Evolutionary conservation across 1,140 invertebrate genomes (phyloP), one percentile per base, ranked within the genome.

Genomic region (Caenorhabditis briggsae): DNA sequence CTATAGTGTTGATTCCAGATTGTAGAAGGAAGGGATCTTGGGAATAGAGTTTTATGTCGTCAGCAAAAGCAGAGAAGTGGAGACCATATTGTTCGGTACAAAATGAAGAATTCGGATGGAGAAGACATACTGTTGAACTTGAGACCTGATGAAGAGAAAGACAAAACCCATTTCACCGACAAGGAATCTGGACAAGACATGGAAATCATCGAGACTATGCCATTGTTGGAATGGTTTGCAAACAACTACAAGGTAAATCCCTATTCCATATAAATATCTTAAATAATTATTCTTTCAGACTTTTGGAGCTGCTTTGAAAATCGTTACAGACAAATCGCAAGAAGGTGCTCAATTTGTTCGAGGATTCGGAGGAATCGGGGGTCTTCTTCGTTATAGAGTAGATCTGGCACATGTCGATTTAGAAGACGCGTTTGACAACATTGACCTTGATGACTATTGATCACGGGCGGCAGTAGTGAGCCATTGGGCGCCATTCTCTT

Each of bases 271-370:
- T 18, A 33, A 16, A 56, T 56, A 14, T 41, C 5, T 23, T 5
- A 25, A 1, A 8, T 23, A 23, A 55, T 11, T 12, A 2, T 8
- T n/a, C n/a, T 82, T 58, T 86, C 65, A 87, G 86, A 97, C 95
- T 89, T 99, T 99, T 94, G 98, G 97, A 90, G 97, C 98, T 88
- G 98, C 97, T 23, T 94, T 99, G 92, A 98, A 99, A 95, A 99
- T 99, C 93, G 98, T 99, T 91, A 99, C 97, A 16, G 98, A 99
- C 93, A 96, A 97, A 94, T 99, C 97, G 82, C 97, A 99, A 93
- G 97, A 99, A 95, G 98, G 98, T 53, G 98, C 97, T 70, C 98
- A 99, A 93, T 99, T 98, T 94, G 98, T 99, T 43, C 94, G 97
- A 94, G 98, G 98, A 84, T 99, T 99, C 93, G 98, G 98, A 93